Percentiles rank a stretch among this genome's conserved stretches.
phyloP scores from a whole-genome alignment of 2,797 vertebrate species.

The Myiotriccus ornatus region DNA sequence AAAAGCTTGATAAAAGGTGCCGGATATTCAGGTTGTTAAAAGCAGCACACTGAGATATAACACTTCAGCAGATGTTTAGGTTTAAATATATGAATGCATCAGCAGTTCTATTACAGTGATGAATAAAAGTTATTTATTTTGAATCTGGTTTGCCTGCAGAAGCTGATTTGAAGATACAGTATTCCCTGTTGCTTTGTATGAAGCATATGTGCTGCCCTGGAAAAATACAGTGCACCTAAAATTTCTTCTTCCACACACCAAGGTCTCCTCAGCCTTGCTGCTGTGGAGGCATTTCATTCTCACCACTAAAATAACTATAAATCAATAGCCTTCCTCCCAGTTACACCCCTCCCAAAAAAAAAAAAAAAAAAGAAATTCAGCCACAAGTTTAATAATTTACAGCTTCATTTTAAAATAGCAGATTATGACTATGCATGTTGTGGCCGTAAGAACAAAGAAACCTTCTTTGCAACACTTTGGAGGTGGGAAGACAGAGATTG shows the following conservation, averaged over 20 bases:
- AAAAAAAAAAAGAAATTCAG: neutral
- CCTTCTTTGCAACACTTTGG: neutral
- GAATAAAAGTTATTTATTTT: conserved; percentile 33
- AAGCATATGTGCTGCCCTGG: neutral
- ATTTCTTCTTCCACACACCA: neutral
- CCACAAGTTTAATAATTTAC: neutral
- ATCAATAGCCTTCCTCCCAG: neutral
- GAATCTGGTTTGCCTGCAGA: neutral
- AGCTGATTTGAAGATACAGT: conserved; percentile 15
- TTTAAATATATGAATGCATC: conserved; percentile 41
- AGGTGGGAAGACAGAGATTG: neutral
- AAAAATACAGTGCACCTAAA: neutral
- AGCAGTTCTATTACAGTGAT: neutral
- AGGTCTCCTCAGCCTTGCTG: neutral
- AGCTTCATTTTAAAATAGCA: conserved; percentile 14
- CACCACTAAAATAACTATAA: neutral
- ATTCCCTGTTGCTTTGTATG: neutral
- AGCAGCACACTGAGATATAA: neutral
- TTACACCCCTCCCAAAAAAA: neutral
- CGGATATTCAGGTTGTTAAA: neutral
- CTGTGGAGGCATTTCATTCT: neutral
- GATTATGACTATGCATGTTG: neutral
- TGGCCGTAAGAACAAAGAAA: neutral
- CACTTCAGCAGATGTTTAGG: neutral
- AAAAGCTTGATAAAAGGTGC: conserved; percentile 14